Conservation (phyloP, 2,797 vertebrate genomes). For the Micromesistius poutassou region DNA sequence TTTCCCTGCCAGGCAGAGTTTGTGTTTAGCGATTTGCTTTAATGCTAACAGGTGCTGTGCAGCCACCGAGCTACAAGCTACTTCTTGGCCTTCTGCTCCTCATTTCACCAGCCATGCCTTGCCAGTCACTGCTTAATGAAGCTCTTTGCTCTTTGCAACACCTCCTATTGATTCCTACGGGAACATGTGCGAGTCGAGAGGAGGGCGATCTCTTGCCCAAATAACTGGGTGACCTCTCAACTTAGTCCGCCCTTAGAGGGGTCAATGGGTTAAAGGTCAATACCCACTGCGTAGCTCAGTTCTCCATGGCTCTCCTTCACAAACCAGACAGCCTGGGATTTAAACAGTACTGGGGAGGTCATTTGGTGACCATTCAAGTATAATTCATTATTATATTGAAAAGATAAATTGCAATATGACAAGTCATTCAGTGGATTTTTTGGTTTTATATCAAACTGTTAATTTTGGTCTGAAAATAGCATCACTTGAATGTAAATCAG, state of each 20-base stretch:
- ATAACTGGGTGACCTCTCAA: slow-evolving; percentile 35
- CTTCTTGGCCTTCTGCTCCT: neutral
- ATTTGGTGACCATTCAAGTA: neutral
- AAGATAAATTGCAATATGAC: neutral
- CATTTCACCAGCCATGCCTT: neutral
- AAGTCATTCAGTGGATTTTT: neutral
- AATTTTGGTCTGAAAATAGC: neutral
- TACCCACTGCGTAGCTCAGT: slow-evolving; percentile 20
- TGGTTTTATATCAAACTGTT: neutral
- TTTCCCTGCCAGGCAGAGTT: slow-evolving; percentile 45
- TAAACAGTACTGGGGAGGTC: neutral
- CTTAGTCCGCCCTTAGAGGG: slow-evolving; percentile 14
- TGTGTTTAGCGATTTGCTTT: slow-evolving; percentile 54
- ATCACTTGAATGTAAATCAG: neutral
- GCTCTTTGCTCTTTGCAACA: slow-evolving; percentile 56
- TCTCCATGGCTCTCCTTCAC: slow-evolving; percentile 21
- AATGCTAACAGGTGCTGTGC: slow-evolving; percentile 68
- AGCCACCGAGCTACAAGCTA: slow-evolving; percentile 42
- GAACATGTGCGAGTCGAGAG: slow-evolving; percentile 15
- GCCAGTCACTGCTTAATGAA: slow-evolving; percentile 60
- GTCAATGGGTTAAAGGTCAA: slow-evolving; percentile 51
- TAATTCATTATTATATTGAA: neutral
- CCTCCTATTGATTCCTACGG: slow-evolving; percentile 43
- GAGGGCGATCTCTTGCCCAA: slow-evolving; percentile 52
- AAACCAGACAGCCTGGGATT: neutral